Percentiles rank a stretch among this genome's conserved stretches.
Conservation (phyloP, 2,113 vertebrate genomes). For the Oryctolagus cuniculus region DNA sequence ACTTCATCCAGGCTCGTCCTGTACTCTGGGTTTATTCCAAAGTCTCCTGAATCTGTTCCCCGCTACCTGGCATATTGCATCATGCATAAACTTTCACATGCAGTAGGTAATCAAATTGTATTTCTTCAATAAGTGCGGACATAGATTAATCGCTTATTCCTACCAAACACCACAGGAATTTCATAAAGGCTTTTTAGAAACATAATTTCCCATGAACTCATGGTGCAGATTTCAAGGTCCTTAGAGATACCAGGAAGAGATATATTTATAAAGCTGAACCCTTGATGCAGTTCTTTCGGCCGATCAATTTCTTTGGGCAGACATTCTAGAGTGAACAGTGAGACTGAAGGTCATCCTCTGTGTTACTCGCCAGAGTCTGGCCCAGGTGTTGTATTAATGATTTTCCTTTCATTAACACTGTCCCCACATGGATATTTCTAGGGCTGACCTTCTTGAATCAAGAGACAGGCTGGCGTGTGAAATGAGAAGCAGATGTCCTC, state of each 20-base stretch:
- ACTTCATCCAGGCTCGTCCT: not conserved
- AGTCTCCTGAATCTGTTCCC: not conserved
- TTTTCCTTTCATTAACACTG: slow-evolving; percentile 72
- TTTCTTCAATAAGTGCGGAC: slow-evolving; percentile 16
- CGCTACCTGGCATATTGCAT: not conserved
- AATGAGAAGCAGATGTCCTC: not conserved
- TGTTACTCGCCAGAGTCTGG: slow-evolving; percentile 56
- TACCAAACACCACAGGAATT: not conserved
- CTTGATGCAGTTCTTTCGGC: slow-evolving; percentile 66
- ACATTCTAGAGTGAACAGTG: slow-evolving; percentile 63
- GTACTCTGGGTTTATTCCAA: not conserved
- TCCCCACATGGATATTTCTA: slow-evolving; percentile 59
- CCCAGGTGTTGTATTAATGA: slow-evolving; percentile 73
- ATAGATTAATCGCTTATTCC: not conserved
- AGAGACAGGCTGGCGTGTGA: not conserved
- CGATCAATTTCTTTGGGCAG: slow-evolving; percentile 62
- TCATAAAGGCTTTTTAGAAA: slow-evolving; percentile 26
- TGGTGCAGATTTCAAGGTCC: not conserved
- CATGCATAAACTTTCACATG: not conserved
- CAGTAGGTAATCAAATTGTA: not conserved
- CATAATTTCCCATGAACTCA: not conserved
- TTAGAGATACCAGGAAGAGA: slow-evolving; percentile 11
- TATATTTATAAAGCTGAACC: slow-evolving; percentile 62
- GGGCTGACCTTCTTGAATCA: slow-evolving; percentile 64
- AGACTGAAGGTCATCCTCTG: slow-evolving; percentile 70